phyloP scores from a whole-genome alignment of 2,113 vertebrate species.

The Sclerurus mexicanus region DNA sequence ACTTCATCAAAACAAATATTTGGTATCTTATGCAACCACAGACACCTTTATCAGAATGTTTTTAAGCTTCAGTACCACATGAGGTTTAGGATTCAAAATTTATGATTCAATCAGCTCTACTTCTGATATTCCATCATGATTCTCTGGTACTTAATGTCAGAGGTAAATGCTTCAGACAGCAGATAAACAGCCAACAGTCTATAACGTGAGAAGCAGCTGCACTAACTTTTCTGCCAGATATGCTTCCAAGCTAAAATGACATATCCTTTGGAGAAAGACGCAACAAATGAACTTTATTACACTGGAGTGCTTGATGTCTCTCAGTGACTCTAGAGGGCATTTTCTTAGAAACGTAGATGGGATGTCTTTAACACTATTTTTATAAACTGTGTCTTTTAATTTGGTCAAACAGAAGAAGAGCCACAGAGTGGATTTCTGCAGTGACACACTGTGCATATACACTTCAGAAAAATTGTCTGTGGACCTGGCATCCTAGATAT shows the following conservation, averaged over 20 bases:
- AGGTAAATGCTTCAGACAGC: background rate
- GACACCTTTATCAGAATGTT: background rate
- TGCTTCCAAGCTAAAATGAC: background rate
- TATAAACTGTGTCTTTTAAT: background rate
- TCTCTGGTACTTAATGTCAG: background rate
- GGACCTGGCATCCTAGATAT: background rate
- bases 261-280: background rate
- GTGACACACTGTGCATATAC: fast-evolving
- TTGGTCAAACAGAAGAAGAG: background rate
- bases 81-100: background rate
- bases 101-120: background rate
- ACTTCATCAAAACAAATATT: background rate
- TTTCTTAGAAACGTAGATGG: background rate
- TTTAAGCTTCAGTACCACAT: background rate
- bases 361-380: background rate
- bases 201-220: fast-evolving
- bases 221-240: background rate
- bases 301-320: background rate
- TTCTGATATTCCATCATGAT: background rate
- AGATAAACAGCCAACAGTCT: background rate
- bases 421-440: background rate
- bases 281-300: background rate
- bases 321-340: background rate
- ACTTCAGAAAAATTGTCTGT: background rate
- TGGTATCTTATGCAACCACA: background rate